A percentile compares a stretch with the other conserved stretches of the same genome.
These are phyloP conservation scores for Platyscapa corneri DNA, from an alignment of 1,140 invertebrate species.

Conservation along the genomic window DNA sequence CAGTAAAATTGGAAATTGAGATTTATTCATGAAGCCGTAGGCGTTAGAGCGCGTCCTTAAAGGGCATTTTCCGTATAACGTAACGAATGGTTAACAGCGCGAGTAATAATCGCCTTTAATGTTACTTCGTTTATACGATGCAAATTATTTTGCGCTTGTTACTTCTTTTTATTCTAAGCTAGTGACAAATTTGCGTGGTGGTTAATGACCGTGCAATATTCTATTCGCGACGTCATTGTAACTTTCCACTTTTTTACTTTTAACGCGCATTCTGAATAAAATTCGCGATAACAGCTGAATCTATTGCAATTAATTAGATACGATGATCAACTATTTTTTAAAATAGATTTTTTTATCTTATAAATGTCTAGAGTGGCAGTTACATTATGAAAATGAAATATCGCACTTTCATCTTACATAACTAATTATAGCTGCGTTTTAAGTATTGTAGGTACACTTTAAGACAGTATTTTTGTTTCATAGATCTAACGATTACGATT, in stretches of 20 bases:
- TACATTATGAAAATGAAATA: conserved; percentile 33
- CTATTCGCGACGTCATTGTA: not conserved
- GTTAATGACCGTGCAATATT: not conserved
- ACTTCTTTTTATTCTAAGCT: not conserved
- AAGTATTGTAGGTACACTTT: conserved; percentile 14
- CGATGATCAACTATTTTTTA: too few relatives aligned
- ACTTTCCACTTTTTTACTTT: too few relatives aligned
- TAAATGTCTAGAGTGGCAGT: not conserved
- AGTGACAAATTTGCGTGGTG: conserved; percentile 29
- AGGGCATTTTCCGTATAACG: conserved; percentile 45
- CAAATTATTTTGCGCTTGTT: conserved; percentile 32
- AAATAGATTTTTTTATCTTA: not conserved
- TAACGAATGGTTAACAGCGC: conserved; percentile 7
- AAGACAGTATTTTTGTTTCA: conserved; percentile 27
- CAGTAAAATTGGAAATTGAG: conserved; percentile 46
- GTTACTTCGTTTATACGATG: conserved; percentile 26
- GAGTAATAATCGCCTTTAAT: conserved; percentile 25
- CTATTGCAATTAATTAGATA: not conserved
- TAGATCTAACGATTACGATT: conserved; percentile 32
- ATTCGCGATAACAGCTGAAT: too few relatives aligned
- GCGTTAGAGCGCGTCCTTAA: conserved; percentile 29
- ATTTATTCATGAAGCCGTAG: conserved; percentile 46
- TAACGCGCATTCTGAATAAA: too few relatives aligned
- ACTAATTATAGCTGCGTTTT: conserved; percentile 37
- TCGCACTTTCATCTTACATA: conserved; percentile 51